phyloP scores from a whole-genome alignment of 53 echinoderm and acorn worm genomes.

The Arbacia lixula region DNA sequence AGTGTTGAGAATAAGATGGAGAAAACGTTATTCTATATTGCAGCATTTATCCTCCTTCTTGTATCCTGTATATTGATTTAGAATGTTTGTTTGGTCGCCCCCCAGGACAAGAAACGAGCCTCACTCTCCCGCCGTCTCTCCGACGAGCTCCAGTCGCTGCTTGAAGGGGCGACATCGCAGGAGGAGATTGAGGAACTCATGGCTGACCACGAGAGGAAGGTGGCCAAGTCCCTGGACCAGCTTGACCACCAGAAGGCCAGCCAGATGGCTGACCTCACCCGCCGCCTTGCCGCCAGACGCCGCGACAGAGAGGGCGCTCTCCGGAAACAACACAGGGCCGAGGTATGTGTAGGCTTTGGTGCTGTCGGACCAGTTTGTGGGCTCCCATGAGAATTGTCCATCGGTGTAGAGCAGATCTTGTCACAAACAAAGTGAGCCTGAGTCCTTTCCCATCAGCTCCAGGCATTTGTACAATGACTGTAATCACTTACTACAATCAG shows the following conservation, averaged over 20 bases:
- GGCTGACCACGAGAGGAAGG: conserved; percentile 80
- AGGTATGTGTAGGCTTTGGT: conserved; percentile 78
- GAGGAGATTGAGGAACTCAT: conserved; percentile 80
- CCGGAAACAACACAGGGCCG: conserved; percentile 79
- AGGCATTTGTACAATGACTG: no score
- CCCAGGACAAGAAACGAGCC: conserved; percentile 78
- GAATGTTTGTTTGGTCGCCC: no score
- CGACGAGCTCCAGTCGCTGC: conserved; percentile 71
- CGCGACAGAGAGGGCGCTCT: conserved; percentile 68
- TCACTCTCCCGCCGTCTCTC: conserved; percentile 51
- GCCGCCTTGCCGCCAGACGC: conserved; percentile 73
- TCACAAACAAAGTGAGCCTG: no score
- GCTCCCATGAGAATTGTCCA: no score
- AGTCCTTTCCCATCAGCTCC: background rate
- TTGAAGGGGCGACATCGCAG: conserved; percentile 77
- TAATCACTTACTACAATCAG: no score
- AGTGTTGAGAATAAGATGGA: no score
- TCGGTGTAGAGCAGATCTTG: no score
- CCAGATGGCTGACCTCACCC: conserved; percentile 71
- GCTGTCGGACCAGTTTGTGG: no score
- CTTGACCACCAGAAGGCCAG: conserved; percentile 70
- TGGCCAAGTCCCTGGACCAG: conserved; percentile 74
- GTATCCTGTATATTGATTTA: no score
- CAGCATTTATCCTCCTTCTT: no score
- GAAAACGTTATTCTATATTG: no score